These are phyloP conservation scores for Atta texana DNA, from an alignment of 1,140 invertebrate genomes.

Conservation along the genomic window DNA sequence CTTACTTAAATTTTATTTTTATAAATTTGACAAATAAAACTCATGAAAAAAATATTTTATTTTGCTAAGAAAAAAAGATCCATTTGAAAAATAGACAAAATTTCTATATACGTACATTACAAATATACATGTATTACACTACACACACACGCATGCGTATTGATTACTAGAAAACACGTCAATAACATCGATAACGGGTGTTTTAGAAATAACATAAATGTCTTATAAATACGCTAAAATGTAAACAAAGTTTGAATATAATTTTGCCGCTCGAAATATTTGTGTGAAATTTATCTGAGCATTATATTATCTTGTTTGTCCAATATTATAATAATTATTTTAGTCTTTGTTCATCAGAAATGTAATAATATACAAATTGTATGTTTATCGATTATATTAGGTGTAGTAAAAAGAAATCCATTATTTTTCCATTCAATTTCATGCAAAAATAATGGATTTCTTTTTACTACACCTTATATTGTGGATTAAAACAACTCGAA, in stretches of 20 bases:
- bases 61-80: not conserved
- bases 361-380: conserved; percentile 1
- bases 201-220: not conserved
- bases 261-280: not conserved
- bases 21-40: conserved; percentile 1
- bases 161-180: conserved; percentile 1
- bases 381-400: not conserved
- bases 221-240: not conserved
- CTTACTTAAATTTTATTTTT: conserved; percentile 10
- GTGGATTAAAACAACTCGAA: not conserved
- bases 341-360: not conserved
- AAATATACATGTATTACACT: conserved; percentile 3
- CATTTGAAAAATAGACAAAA: not conserved
- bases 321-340: not conserved
- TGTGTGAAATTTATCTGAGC: not conserved
- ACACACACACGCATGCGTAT: conserved; percentile 4
- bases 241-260: not conserved
- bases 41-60: not conserved
- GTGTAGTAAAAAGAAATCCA: too few relatives aligned
- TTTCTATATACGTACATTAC: not conserved
- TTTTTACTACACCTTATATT: not conserved
- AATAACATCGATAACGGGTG: not conserved
- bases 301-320: not conserved
- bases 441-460: too few relatives aligned
- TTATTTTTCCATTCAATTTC: too few relatives aligned